A percentile compares a stretch with the other conserved stretches of the same genome.
Conservation (phyloP, 2,113 vertebrate species). For the Ceyx melanurus region DNA sequence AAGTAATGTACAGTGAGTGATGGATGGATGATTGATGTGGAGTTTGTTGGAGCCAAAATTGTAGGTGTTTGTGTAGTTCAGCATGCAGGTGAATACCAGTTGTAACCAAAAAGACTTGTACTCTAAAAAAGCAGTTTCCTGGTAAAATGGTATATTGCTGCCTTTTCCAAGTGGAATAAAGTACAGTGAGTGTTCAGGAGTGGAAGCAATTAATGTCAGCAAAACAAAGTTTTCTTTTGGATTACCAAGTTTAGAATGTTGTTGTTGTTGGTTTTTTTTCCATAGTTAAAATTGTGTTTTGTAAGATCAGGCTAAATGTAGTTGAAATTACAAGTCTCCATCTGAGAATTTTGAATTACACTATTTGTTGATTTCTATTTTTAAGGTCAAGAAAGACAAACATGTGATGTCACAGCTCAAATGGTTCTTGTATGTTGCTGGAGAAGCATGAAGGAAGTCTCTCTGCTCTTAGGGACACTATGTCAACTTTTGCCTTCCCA, state of each 20-base stretch:
- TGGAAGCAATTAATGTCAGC: not conserved
- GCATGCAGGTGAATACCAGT: accelerated
- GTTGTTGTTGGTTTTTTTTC: not conserved
- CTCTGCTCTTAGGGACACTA: slow-evolving; percentile 88
- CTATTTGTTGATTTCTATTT: slow-evolving; percentile 4
- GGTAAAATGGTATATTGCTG: not conserved
- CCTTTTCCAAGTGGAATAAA: not conserved
- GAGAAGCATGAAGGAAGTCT: slow-evolving; percentile 97
- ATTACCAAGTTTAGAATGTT: not conserved
- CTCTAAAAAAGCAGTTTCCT: not conserved
- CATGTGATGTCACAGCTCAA: slow-evolving; percentile 90
- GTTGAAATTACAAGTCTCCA: not conserved
- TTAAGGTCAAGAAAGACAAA: slow-evolving; percentile 69
- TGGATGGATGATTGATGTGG: not conserved
- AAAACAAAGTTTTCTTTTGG: not conserved
- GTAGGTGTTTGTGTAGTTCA: not conserved
- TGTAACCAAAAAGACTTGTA: not conserved
- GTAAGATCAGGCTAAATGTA: not conserved
- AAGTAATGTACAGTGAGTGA: accelerated
- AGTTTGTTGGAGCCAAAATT: not conserved
- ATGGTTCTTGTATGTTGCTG: slow-evolving; percentile 97
- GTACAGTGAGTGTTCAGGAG: not conserved
- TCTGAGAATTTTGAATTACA: not conserved
- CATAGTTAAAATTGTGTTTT: not conserved
- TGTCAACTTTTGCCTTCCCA: slow-evolving; percentile 86